Evolutionary conservation across 2,113 vertebrate genomes (phyloP), one percentile per base, ranked within the genome.

Genomic region (Pholis gunnellus): DNA sequence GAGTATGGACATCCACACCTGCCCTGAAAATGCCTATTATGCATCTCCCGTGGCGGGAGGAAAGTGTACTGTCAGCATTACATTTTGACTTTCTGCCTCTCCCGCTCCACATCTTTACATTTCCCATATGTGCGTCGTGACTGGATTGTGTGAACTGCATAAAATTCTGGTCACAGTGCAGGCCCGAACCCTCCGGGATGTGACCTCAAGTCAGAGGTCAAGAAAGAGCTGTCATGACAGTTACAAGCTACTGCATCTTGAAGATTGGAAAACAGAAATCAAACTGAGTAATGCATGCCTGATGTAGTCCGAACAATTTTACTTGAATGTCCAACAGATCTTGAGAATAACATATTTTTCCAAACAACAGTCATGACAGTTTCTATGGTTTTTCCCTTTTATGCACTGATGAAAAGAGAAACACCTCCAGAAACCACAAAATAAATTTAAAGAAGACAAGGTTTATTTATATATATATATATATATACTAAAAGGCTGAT

Each of bases 81-180:
- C 38, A 31, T 74, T 81, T 87, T 70, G 67, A 69, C 60, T 83
- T 78, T 71, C 60, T 52, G 42, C 67, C 54, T 78, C 72, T 72
- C 63, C 63, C 78, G 63, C 48, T 67, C 61, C 52, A 40, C 73
- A 22, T 72, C 60, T 57, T 78, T 75, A 79, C 69, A 63, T 90
- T 84, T 84, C 87, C 81, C 86, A 83, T 72, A 83, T 76, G 83
- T 65, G 81, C 59, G 0, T 79, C 78, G 65, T 83, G 87, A 89
- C 88, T 85, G 79, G 56, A 89, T 83, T 91, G 76, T 85, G 72
- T 79, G 72, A 81, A 77, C 72, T 79, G 92, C 91, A 94, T 83
- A 90, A 83, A 82, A 87, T 79, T 74, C 78, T 81, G 84, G 89
- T 84, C 81, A 78, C 84, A 84, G 72, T 60, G 88, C 82, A 75